phyloP scores from a whole-genome alignment of 92 coral and sea anemone species.

The Plumapathes pennacea region DNA sequence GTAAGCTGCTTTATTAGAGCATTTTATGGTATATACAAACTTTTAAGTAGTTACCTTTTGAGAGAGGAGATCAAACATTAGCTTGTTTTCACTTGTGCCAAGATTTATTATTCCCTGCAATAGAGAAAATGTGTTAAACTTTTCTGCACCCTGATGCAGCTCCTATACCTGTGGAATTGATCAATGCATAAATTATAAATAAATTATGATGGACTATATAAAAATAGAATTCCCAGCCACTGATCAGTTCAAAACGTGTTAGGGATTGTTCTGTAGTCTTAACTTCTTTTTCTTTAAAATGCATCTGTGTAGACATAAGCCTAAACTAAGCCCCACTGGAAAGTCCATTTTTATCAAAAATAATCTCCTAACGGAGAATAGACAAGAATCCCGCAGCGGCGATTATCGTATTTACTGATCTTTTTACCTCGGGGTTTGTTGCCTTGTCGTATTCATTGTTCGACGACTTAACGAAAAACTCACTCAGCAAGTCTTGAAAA shows the following conservation, averaged over 20 bases:
- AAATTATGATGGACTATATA: no score
- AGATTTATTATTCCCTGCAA: constrained; percentile 86
- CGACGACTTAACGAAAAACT: constrained; percentile 9
- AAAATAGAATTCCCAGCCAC: no score
- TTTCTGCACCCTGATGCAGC: no score
- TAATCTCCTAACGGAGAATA: no score
- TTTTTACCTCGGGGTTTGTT: constrained; percentile 26
- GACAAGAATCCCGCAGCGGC: neutral
- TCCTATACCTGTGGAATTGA: no score
- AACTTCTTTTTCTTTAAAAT: no score
- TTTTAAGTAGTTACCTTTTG: constrained; percentile 44
- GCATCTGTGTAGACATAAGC: no score
- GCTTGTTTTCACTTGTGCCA: constrained; percentile 84
- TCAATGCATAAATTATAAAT: no score
- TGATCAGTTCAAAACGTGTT: no score
- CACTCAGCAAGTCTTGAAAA: constrained; percentile 3
- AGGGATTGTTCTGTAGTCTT: no score
- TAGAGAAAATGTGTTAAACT: neutral
- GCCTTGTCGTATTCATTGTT: constrained; percentile 14
- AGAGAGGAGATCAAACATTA: constrained; percentile 70
- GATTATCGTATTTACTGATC: neutral
- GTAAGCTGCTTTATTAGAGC: no score
- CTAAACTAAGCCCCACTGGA: neutral
- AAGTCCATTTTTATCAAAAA: neutral
- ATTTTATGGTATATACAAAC: neutral